phyloP scores from a whole-genome alignment of 1,140 invertebrate species.

The Pogonomyrmex barbatus region DNA sequence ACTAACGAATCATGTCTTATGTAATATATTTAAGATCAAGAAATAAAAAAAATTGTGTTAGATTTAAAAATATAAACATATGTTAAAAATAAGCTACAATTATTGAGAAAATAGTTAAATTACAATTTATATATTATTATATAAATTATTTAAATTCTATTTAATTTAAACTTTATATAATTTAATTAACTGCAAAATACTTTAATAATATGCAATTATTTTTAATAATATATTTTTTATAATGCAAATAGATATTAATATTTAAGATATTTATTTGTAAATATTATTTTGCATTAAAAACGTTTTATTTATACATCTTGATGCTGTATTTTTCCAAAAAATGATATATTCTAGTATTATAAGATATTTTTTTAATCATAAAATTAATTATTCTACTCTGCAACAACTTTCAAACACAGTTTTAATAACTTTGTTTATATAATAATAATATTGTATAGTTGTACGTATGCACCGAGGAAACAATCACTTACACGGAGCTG shows the following conservation, averaged over 20 bases:
- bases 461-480: slow-evolving; percentile 82
- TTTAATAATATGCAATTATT: background rate
- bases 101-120: too few species aligned
- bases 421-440: background rate
- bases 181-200: background rate
- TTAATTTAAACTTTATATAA: background rate
- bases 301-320: background rate
- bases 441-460: slow-evolving; percentile 79
- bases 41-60: background rate
- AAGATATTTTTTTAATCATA: background rate
- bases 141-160: too few species aligned
- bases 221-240: background rate
- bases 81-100: too few species aligned
- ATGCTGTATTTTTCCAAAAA: background rate
- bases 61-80: background rate
- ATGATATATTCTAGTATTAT: background rate
- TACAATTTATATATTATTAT: too few species aligned
- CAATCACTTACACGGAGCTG: slow-evolving; percentile 83
- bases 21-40: background rate
- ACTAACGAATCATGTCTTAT: background rate
- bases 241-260: background rate
- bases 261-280: background rate
- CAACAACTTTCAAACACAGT: background rate
- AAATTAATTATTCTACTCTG: background rate
- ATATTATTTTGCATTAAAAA: background rate